phyloP scores from a whole-genome alignment of 2,888 invertebrate genomes.

The Sesia apiformis region DNA sequence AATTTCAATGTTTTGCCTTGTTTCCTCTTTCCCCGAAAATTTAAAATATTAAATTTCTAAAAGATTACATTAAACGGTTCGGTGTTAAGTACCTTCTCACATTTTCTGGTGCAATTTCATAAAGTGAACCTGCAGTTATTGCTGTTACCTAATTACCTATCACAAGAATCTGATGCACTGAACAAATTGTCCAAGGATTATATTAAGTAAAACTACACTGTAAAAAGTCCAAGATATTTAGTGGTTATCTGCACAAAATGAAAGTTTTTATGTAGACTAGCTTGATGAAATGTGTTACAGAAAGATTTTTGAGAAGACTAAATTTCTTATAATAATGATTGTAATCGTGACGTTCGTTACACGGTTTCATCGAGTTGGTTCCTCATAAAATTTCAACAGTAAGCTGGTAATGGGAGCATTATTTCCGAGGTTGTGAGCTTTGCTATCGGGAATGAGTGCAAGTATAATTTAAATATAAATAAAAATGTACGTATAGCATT shows the following conservation, averaged over 20 bases:
- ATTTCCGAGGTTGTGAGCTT: constrained; percentile 73
- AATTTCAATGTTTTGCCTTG: neutral
- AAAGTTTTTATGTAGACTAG: neutral
- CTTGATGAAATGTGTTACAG: neutral
- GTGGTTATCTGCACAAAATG: constrained; percentile 41
- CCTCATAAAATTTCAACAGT: constrained; percentile 40
- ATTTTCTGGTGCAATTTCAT: too few species aligned
- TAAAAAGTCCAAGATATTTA: constrained; percentile 14
- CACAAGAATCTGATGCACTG: constrained; percentile 23
- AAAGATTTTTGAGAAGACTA: neutral
- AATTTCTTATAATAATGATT: neutral
- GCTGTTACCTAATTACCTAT: constrained; percentile 37
- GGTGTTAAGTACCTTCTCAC: too few species aligned
- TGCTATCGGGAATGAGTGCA: constrained; percentile 70
- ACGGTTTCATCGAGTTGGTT: neutral
- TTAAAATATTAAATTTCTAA: too few species aligned
- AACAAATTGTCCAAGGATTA: constrained; percentile 14
- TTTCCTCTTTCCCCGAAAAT: neutral
- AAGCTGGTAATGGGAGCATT: constrained; percentile 74
- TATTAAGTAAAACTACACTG: constrained; percentile 9
- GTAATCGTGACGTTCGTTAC: neutral
- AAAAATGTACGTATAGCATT: constrained; percentile 12
- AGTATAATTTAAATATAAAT: constrained; percentile 33
- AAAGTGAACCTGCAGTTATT: too few species aligned
- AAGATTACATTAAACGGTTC: too few species aligned